These are phyloP conservation scores for Cirrhinus mrigala DNA, from an alignment of 2,797 vertebrate genomes.

Conservation along the genomic window DNA sequence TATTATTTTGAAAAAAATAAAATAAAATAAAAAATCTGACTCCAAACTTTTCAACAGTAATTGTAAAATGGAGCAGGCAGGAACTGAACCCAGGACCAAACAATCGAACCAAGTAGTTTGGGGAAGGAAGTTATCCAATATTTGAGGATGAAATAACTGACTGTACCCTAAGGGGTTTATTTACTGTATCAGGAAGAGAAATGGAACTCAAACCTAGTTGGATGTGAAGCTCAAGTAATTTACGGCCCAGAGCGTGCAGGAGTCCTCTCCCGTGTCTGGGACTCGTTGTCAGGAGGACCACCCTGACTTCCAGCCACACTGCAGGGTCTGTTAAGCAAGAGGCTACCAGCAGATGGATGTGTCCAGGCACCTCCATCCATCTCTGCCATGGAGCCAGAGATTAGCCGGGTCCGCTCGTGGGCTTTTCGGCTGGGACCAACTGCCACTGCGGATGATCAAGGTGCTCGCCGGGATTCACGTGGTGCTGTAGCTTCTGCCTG, in stretches of 20 bases:
- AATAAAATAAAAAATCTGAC: not conserved
- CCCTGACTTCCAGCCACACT: slow-evolving; percentile 42
- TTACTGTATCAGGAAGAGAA: slow-evolving; percentile 51
- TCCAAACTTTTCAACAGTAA: not conserved
- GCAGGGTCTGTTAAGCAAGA: slow-evolving; percentile 60
- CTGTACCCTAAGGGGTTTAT: slow-evolving; percentile 43
- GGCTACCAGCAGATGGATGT: slow-evolving; percentile 66
- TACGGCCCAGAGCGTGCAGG: slow-evolving; percentile 44
- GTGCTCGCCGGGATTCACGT: slow-evolving; percentile 54
- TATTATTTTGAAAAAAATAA: not conserved
- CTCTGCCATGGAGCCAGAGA: slow-evolving; percentile 65
- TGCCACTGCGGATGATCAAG: slow-evolving; percentile 63
- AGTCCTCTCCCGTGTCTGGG: slow-evolving; percentile 51
- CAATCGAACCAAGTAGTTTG: slow-evolving; percentile 12
- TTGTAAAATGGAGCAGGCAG: not conserved
- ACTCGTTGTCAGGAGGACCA: slow-evolving; percentile 57
- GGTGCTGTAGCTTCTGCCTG: slow-evolving; percentile 48
- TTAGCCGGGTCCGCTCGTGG: slow-evolving; percentile 62
- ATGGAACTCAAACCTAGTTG: slow-evolving; percentile 49
- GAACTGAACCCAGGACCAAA: not conserved
- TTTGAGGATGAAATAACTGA: slow-evolving; percentile 22
- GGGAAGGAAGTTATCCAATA: slow-evolving; percentile 43
- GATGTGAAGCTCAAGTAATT: slow-evolving; percentile 55
- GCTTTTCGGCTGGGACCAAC: slow-evolving; percentile 61
- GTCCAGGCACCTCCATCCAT: slow-evolving; percentile 58